These are phyloP conservation scores for Glaucopsyche alexis DNA, from an alignment of 2,888 invertebrate genomes.

Conservation along the genomic window DNA sequence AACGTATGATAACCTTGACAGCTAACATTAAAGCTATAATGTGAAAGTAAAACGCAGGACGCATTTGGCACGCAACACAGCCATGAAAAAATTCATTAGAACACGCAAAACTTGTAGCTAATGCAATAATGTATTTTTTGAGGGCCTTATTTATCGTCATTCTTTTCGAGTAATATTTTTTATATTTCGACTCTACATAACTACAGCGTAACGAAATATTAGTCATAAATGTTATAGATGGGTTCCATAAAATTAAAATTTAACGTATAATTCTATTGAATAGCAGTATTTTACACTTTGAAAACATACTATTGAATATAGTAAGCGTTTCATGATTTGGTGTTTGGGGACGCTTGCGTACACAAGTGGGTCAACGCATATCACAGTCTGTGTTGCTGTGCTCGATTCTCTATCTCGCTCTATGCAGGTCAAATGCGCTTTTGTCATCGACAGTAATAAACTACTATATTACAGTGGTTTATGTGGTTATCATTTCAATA, in stretches of 20 bases:
- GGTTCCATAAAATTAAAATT: too few relatives aligned
- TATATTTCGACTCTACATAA: not conserved
- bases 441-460: slow-evolving; percentile 8
- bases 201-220: not conserved
- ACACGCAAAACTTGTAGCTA: slow-evolving; percentile 30
- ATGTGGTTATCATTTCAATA: not conserved
- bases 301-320: not conserved
- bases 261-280: not conserved
- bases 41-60: slow-evolving; percentile 28
- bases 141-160: not conserved
- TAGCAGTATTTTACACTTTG: not conserved
- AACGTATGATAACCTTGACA: slow-evolving; percentile 26
- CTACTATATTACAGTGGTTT: not conserved
- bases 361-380: slow-evolving; percentile 10
- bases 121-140: slow-evolving; percentile 9
- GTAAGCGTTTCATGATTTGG: not conserved
- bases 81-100: slow-evolving; percentile 21
- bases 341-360: slow-evolving; percentile 19
- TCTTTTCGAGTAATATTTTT: not conserved
- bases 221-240: too few relatives aligned
- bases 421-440: slow-evolving; percentile 11
- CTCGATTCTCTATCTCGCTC: not conserved
- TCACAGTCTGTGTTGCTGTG: not conserved
- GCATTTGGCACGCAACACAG: slow-evolving; percentile 30
- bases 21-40: slow-evolving; percentile 26